These are phyloP conservation scores for Monochamus saltuarius DNA, from an alignment of 1,140 invertebrate genomes.

Conservation along the genomic window DNA sequence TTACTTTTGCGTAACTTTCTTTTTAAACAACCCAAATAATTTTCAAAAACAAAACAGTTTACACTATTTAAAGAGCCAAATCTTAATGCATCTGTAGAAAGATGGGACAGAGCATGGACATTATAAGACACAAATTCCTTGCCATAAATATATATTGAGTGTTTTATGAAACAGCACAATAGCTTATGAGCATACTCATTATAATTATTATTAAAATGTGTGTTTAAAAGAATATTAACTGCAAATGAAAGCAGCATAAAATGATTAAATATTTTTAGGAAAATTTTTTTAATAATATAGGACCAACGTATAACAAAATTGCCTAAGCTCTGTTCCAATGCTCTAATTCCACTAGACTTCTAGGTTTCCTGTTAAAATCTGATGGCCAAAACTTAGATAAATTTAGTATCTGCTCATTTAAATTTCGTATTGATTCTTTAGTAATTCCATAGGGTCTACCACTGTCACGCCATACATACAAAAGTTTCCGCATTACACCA, in stretches of 20 bases:
- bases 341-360: slow-evolving; percentile 29
- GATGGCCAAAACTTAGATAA: slow-evolving; percentile 25
- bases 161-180: slow-evolving; percentile 15
- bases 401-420: slow-evolving; percentile 5
- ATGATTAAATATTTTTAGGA: slow-evolving; percentile 15
- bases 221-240: slow-evolving; percentile 15
- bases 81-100: slow-evolving; percentile 12
- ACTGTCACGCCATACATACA: slow-evolving; percentile 3
- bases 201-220: neutral
- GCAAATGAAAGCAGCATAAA: slow-evolving; percentile 20
- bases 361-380: slow-evolving; percentile 44
- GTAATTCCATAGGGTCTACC: neutral
- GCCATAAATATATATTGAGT: slow-evolving; percentile 20
- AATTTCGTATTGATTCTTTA: neutral
- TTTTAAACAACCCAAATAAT: slow-evolving; percentile 19
- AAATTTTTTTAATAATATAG: neutral
- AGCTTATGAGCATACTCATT: slow-evolving; percentile 14
- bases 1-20: slow-evolving; percentile 3
- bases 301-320: slow-evolving; percentile 40
- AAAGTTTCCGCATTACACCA: slow-evolving; percentile 34
- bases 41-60: slow-evolving; percentile 24
- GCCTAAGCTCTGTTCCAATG: slow-evolving; percentile 46
- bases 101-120: slow-evolving; percentile 19
- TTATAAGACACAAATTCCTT: slow-evolving; percentile 20
- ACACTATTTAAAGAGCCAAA: slow-evolving; percentile 20